These are phyloP conservation scores for Lomographa bimaculata DNA, from an alignment of 2,888 invertebrate species.

Conservation along the genomic window DNA sequence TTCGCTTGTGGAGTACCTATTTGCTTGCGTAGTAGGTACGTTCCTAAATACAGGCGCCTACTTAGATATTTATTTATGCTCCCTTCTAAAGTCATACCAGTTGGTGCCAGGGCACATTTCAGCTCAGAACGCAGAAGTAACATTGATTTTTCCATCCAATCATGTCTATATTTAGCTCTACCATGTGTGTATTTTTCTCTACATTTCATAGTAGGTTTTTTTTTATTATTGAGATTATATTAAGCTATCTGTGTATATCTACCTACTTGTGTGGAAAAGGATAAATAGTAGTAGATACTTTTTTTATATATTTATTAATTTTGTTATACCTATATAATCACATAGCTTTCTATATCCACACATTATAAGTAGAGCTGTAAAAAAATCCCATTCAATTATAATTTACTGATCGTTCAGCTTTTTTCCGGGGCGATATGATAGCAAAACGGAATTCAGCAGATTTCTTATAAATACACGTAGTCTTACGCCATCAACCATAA, in stretches of 20 bases:
- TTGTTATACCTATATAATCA: no score
- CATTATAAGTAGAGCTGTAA: conserved; percentile 6
- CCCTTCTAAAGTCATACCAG: conserved; percentile 19
- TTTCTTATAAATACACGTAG: conserved; percentile 70
- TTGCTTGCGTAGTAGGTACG: no score
- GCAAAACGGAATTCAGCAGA: conserved; percentile 60
- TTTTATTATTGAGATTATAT: no score
- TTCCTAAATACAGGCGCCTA: conserved; percentile 1
- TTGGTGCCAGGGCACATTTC: conserved; percentile 18
- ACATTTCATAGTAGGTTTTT: no score
- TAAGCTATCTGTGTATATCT: no score
- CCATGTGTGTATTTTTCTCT: no score
- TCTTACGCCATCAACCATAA: conserved; percentile 74
- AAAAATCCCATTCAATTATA: conserved; percentile 30
- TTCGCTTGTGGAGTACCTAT: no score
- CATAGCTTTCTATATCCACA: no score
- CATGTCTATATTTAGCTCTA: conserved; percentile 13
- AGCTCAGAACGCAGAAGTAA: conserved; percentile 5
- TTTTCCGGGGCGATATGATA: conserved; percentile 49
- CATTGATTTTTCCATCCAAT: conserved; percentile 20
- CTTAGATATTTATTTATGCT: conserved; percentile 15
- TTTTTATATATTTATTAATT: no score
- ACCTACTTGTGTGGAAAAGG: no score
- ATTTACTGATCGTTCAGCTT: conserved; percentile 44
- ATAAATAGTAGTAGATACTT: no score